These are phyloP conservation scores for Drosophila leontia DNA, from an alignment of 1,140 invertebrate genomes.

Conservation along the genomic window DNA sequence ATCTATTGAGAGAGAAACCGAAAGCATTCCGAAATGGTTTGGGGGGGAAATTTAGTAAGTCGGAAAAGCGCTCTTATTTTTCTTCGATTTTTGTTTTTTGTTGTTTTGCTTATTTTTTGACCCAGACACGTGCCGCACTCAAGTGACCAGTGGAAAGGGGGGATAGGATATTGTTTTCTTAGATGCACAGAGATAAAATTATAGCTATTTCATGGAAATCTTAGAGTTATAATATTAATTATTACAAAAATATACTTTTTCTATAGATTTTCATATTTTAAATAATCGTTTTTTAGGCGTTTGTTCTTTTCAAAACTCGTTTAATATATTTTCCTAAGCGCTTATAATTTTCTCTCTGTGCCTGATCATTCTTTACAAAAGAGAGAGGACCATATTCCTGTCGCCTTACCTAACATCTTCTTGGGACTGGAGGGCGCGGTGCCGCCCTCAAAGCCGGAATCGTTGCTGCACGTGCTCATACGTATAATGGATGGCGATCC, in stretches of 20 bases:
- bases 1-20: constrained; percentile 40
- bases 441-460: constrained; percentile 85
- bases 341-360: constrained; percentile 7
- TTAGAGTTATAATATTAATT: background rate
- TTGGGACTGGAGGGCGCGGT: constrained; percentile 84
- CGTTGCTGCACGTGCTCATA: constrained; percentile 85
- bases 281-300: background rate
- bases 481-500: constrained; percentile 74
- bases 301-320: too few species aligned
- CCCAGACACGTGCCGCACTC: constrained; percentile 42
- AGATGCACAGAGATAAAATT: constrained; percentile 28
- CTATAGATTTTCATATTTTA: background rate
- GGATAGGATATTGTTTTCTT: constrained; percentile 1
- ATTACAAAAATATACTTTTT: background rate
- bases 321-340: too few species aligned
- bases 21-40: constrained; percentile 39
- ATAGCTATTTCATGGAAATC: background rate
- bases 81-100: too few species aligned
- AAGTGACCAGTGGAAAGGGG: constrained; percentile 25
- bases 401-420: constrained; percentile 84
- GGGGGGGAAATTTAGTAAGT: constrained; percentile 18
- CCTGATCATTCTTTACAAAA: background rate
- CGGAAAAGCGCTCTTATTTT: constrained; percentile 25
- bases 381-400: background rate
- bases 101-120: constrained; percentile 17